Evolutionary conservation across 2,888 invertebrate genomes (phyloP).

Genomic region (Nymphalis polychloros): DNA sequence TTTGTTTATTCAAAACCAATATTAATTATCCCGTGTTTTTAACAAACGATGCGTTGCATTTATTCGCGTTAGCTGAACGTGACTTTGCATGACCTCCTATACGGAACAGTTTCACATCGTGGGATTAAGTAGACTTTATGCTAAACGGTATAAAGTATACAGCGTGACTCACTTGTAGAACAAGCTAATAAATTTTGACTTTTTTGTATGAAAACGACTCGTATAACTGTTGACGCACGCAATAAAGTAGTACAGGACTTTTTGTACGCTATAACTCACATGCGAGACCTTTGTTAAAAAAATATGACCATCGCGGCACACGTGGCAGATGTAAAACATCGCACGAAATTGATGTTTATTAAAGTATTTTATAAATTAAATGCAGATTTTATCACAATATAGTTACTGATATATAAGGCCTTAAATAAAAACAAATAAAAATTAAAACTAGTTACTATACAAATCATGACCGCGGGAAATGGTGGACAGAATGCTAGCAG

Average conservation of each 20-base stretch:
- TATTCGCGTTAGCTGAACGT: constrained; percentile 30
- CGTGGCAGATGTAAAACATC: background rate
- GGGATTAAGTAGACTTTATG: constrained; percentile 26
- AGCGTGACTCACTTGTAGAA: constrained; percentile 3
- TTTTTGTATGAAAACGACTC: constrained; percentile 17
- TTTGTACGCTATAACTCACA: constrained; percentile 17
- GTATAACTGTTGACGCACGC: constrained; percentile 17
- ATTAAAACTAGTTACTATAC: too few species aligned
- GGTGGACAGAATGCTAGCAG: too few species aligned
- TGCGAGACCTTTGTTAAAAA: constrained; percentile 4
- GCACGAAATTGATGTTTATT: too few species aligned
- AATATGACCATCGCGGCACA: background rate
- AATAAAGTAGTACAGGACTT: constrained; percentile 15
- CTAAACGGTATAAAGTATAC: constrained; percentile 26
- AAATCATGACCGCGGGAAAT: too few species aligned
- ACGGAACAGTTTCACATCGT: constrained; percentile 24
- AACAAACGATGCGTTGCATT: constrained; percentile 22
- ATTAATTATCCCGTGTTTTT: constrained; percentile 14
- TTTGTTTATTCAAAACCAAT: constrained; percentile 8
- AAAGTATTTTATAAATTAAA: too few species aligned
- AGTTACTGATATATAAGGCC: too few species aligned
- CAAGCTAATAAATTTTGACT: constrained; percentile 14
- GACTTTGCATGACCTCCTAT: constrained; percentile 29
- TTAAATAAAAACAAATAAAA: too few species aligned
- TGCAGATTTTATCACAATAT: too few species aligned